phyloP scores from a whole-genome alignment of 2,888 invertebrate species.

The Cylindroiulus punctatus region DNA sequence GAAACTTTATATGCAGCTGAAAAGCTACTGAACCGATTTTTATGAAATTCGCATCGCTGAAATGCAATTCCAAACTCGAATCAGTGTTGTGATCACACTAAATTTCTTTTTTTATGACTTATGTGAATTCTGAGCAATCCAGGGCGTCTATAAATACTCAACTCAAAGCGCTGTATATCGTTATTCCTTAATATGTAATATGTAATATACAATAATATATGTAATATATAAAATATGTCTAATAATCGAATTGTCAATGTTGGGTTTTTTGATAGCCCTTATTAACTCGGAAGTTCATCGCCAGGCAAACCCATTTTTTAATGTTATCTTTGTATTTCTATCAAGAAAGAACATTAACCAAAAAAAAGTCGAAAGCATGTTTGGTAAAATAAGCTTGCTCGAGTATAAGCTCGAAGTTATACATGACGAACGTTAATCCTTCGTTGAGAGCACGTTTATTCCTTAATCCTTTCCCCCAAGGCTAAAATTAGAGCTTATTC shows the following conservation, averaged over 20 bases:
- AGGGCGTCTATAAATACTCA: too few species aligned
- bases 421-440: background rate
- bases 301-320: background rate
- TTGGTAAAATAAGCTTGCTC: background rate
- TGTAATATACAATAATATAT: too few species aligned
- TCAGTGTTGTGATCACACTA: background rate
- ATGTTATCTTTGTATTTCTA: background rate
- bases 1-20: background rate
- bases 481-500: background rate
- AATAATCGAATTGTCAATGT: background rate
- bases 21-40: background rate
- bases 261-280: background rate
- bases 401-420: background rate
- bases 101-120: background rate
- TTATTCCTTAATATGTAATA: background rate
- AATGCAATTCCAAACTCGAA: conserved; percentile 12
- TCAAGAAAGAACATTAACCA: background rate
- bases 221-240: too few species aligned
- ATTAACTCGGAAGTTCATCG: background rate
- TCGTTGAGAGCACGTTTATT: background rate
- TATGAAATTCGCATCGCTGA: background rate
- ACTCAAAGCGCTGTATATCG: background rate
- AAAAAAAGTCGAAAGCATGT: background rate
- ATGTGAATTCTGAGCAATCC: background rate
- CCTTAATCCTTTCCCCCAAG: conserved; percentile 5